Evolutionary conservation across 2,797 vertebrate species (phyloP).

Genomic region (Amblyopsis hoosieri): DNA sequence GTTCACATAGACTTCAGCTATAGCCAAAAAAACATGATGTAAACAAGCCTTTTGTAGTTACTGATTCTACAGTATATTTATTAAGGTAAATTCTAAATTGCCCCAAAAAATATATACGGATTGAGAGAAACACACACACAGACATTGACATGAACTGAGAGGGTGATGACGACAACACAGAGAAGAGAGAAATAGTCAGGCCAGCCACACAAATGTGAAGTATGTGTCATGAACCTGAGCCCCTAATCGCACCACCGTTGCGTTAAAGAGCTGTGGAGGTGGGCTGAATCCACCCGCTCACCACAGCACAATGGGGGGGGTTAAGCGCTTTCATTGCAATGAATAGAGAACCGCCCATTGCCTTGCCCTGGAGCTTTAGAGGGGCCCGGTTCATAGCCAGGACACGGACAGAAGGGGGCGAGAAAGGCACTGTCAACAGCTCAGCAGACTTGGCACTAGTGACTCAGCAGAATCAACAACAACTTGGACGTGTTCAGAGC

Average conservation of each 20-base stretch:
- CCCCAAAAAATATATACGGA: neutral
- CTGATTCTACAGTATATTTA: no score
- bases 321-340: constrained; percentile 70
- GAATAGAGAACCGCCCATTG: constrained; percentile 69
- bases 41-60: no score
- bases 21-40: no score
- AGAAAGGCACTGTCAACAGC: constrained; percentile 57
- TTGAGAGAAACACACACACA: constrained; percentile 4
- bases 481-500: constrained; percentile 36
- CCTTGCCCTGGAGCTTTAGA: constrained; percentile 62
- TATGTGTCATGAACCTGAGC: constrained; percentile 69
- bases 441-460: constrained; percentile 51
- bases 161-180: neutral
- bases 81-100: neutral
- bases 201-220: constrained; percentile 65
- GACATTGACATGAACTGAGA: neutral
- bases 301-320: constrained; percentile 75
- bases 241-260: constrained; percentile 67
- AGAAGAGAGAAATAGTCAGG: constrained; percentile 39
- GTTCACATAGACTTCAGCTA: no score
- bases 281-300: constrained; percentile 66
- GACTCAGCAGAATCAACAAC: constrained; percentile 3
- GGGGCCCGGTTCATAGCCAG: constrained; percentile 64
- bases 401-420: constrained; percentile 40
- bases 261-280: constrained; percentile 71